phyloP scores from a whole-genome alignment of 2,888 invertebrate genomes.

The Noctua janthe region DNA sequence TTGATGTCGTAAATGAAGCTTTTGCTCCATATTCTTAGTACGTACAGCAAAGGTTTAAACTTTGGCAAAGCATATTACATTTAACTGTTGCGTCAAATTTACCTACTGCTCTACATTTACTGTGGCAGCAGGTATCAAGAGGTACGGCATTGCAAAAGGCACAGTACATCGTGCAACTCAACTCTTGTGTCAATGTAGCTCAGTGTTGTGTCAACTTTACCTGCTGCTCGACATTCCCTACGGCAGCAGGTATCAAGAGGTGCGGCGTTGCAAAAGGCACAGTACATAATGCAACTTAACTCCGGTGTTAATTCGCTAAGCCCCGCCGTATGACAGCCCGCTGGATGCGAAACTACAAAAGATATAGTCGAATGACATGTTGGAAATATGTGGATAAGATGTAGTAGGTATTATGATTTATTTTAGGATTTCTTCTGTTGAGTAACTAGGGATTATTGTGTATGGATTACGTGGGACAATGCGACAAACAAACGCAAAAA shows the following conservation, averaged over 20 bases:
- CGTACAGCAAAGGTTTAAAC: neutral
- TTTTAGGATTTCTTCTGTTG: neutral
- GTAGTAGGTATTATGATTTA: neutral
- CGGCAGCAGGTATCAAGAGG: constrained; percentile 44
- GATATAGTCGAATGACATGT: constrained; percentile 75
- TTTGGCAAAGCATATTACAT: neutral
- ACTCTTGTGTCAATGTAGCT: constrained; percentile 83
- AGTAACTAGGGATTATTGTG: neutral
- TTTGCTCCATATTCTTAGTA: neutral
- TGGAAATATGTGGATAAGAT: constrained; percentile 72
- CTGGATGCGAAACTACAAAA: constrained; percentile 85
- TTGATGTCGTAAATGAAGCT: too few relatives aligned
- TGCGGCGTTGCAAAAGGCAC: constrained; percentile 77
- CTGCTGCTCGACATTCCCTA: constrained; percentile 24
- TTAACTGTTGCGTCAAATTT: neutral
- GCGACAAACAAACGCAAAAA: neutral
- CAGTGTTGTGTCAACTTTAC: neutral
- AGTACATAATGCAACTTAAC: constrained; percentile 80
- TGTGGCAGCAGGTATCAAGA: constrained; percentile 37
- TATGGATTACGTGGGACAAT: neutral
- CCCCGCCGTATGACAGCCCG: constrained; percentile 85
- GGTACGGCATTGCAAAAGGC: constrained; percentile 77
- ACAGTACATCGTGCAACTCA: constrained; percentile 77
- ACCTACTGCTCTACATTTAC: constrained; percentile 27
- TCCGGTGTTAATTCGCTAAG: constrained; percentile 88